Evolutionary conservation across 2,888 invertebrate genomes (phyloP), one percentile per base, ranked within the genome.

Genomic region (Clanis bilineata): DNA sequence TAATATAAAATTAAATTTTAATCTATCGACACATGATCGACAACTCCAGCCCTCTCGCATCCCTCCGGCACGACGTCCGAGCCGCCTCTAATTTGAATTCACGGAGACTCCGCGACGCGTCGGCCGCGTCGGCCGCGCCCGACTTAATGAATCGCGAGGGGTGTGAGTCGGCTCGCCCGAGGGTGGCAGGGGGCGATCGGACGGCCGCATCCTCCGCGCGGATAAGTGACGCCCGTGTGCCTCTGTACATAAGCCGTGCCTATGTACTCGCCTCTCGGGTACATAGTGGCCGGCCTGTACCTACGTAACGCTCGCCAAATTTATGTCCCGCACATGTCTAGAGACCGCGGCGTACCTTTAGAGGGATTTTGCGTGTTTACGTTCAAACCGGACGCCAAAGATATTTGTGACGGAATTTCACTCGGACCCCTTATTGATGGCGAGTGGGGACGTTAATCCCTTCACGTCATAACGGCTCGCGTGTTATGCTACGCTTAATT

Each of bases 271-370:
- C 41, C 41, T 41, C 41, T 41, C 72, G 72, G 76, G 86, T 77
- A 90, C 83, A 89, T 90, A 90, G 85, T 85, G 82, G 79, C 88
- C 87, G 85, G 88, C 85, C 87, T 82, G 83, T 87, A 88, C 86
- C 88, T 89, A 89, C 86, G 90, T 87, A 89, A 86, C 89, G 86
- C 83, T 88, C 86, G 86, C 91, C 91, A 90, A 91, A 91, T 92
- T 92, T 92, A 91, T 92, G 91, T 91, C 88, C 90, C 89, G 91
- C 89, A 91, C 91, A 92, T 92, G 91, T 90, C 91, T 92, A 78
- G 88, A 88, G 90, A 90, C 91, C 91, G 90, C 91, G 90, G 86
- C 76, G 86, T 88, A 90, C 91, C 90, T 91, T 90, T 85, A 82
- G 89, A 89, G 89, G 90, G 91, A 90, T 90, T 91, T 90, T 89